Base-by-base conservation (phyloP, 2,113 vertebrate genomes). In the Columba livia region DNA sequence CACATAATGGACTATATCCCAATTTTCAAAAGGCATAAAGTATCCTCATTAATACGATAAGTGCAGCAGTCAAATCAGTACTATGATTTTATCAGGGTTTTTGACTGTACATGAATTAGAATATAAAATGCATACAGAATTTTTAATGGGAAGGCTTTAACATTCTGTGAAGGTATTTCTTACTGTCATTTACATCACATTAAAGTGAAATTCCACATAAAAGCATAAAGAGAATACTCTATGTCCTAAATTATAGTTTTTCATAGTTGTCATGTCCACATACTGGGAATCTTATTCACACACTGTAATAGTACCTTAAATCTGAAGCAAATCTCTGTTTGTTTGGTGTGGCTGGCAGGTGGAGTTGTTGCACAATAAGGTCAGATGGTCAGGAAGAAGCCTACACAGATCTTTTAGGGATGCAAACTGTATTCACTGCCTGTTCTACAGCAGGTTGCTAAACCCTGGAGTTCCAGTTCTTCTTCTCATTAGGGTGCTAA, bases 11-110 rank as follows among this genome's bases (percentile, higher is more conserved):
- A 97, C 96, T 97, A 97, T 97, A 98, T 98, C 97, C 98, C 98
- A 98, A 97, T 98, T 98, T 98, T 98, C 98, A 98, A 98, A 98
- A 98, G 98, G 98, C 98, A 98, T 98, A 98, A 98, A 98, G 97
- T 98, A 98, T 98, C 98, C 98, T 98, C 98, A 98, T 98, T 98
- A 98, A 98, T 98, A 98, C 97, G 96, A 95, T 98, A 98, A 98
- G 98, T 98, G 97, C 97, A 97, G 97, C 97, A 98, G 98, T 98
- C 98, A 98, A 98, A 98, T 98, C 98, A 98, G 98, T 96, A 87
- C 97, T 95, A 97, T 97, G 98, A 98, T 98, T 98, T 98, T 98
- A 98, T 98, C 98, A 97, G 98, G 96, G 97, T 97, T 98, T 98
- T 98, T 98, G 98, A 98, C 98, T 98, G 97, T 98, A 98, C 97